Evolutionary conservation across 2,797 vertebrate genomes (phyloP), one percentile per base, ranked within the genome.

Genomic region (Sebastes minor): DNA sequence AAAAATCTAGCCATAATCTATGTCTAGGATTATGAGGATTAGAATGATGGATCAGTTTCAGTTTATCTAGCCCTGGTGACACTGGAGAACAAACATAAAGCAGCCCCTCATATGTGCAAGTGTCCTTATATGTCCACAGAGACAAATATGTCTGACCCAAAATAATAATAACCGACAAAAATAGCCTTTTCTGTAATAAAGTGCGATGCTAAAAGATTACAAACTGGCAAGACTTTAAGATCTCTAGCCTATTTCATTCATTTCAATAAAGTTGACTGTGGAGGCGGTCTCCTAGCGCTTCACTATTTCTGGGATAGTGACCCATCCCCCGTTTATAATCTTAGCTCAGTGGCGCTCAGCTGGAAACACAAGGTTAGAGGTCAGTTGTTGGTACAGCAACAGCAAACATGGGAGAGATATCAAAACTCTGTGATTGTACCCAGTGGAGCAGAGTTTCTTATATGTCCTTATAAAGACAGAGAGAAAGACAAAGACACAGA

Each of bases 401-500:
- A 0, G 78, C 74, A 86, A 90, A 90, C 78, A 88, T 78, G 65
- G 63, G 85, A 79, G 61, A 46, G 67, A 91, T 20, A 82, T 87
- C 79, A 82, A 88, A 92, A 90, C 80, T 46, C 59, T 77, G 23
- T 32, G 75, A 87, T 87, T 86, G 56, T 74, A 86, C 89, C 89
- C 85, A 74, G 88, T 52, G 67, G 87, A 91, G 71, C 76, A 9
- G 61, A 9, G 61, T 79, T 83, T 84, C 75, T 87, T 33, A 73
- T 78, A 91, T 91, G 84, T 74, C 93, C 93, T 88, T 94, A 94
- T 94, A 93, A 91, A 94, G 91, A 88, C 63, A 86, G 25, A 86
- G 56, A n/a, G 32, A 46, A 35, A 52, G 52, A 18, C 0, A 52
- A 27, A 25, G 38, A 42, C 2, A 42, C 14, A 42, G 38, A 42